A percentile compares a stretch with the other conserved stretches of the same genome.
Evolutionary conservation across 2,113 vertebrate species (phyloP).

Genomic region (Puntigrus tetrazona): DNA sequence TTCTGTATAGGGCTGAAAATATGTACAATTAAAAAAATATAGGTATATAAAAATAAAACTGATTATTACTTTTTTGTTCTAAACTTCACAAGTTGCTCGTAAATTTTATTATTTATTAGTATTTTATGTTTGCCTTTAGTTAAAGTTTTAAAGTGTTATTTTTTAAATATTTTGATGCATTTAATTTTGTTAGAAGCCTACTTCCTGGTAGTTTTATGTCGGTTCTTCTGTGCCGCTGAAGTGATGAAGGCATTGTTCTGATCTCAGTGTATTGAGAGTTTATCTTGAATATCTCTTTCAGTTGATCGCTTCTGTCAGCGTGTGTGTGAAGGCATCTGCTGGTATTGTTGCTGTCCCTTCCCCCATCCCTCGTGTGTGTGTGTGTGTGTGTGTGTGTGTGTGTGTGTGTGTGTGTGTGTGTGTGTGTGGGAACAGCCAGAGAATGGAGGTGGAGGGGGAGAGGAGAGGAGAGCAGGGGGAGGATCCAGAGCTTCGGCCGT

Average conservation of each 20-base stretch:
- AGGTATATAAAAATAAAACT: neutral
- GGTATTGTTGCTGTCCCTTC: slow-evolving; percentile 17
- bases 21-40: neutral
- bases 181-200: neutral
- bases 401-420: neutral
- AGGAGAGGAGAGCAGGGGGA: slow-evolving; percentile 5
- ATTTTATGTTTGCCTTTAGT: too few species aligned
- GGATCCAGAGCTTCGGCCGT: neutral
- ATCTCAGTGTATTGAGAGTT: slow-evolving; percentile 41
- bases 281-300: slow-evolving; percentile 4
- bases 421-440: slow-evolving; percentile 22
- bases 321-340: slow-evolving; percentile 18
- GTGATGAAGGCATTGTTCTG: neutral
- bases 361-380: slow-evolving; percentile 5
- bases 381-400: neutral
- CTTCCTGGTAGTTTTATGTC: neutral
- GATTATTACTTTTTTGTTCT: too few species aligned
- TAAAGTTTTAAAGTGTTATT: too few species aligned
- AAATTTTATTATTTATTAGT: too few species aligned
- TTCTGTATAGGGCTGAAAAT: neutral
- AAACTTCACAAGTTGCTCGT: too few species aligned
- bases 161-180: too few species aligned
- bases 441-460: slow-evolving; percentile 2
- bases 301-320: slow-evolving; percentile 4
- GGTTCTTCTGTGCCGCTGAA: neutral